Conservation (phyloP, 1,140 invertebrate species). For the Bradynema listronoti region DNA sequence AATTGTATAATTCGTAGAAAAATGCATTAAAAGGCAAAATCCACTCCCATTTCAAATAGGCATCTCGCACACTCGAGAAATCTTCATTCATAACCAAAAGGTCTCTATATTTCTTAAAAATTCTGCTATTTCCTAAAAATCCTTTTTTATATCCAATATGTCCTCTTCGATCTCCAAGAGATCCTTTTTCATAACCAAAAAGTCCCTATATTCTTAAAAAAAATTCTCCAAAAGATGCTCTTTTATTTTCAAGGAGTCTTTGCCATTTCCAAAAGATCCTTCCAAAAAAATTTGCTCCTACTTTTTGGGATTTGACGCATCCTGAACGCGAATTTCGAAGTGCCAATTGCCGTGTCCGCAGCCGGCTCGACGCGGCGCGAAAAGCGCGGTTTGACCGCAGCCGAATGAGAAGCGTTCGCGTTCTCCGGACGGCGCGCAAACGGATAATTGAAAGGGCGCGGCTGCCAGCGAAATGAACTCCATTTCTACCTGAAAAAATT, state of each 20-base stretch:
- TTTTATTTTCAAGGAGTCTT: no score
- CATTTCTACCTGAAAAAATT: constrained; percentile 29
- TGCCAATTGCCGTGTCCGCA: constrained; percentile 31
- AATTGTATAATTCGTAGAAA: not conserved
- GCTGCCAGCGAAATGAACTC: constrained; percentile 19
- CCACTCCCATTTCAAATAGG: not conserved
- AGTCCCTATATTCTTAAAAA: not conserved
- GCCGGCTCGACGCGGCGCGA: constrained; percentile 15
- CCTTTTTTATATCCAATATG: not conserved
- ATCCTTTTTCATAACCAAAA: not conserved
- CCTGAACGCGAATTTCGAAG: constrained; percentile 10
- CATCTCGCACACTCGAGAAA: not conserved
- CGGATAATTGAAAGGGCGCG: constrained; percentile 14
- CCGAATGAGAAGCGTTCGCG: not conserved
- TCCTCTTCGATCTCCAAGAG: not conserved
- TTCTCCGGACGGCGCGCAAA: constrained; percentile 24
- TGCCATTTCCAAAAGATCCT: no score
- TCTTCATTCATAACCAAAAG: no score
- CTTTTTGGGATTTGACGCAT: constrained; percentile 15
- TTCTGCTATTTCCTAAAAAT: no score
- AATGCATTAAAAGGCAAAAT: not conserved
- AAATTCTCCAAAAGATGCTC: not conserved
- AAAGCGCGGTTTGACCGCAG: constrained; percentile 19
- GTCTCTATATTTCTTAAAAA: no score
- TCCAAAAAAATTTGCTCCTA: not conserved